Conservation (phyloP, 92 coral and sea anemone genomes). For the Porites evermanni region DNA sequence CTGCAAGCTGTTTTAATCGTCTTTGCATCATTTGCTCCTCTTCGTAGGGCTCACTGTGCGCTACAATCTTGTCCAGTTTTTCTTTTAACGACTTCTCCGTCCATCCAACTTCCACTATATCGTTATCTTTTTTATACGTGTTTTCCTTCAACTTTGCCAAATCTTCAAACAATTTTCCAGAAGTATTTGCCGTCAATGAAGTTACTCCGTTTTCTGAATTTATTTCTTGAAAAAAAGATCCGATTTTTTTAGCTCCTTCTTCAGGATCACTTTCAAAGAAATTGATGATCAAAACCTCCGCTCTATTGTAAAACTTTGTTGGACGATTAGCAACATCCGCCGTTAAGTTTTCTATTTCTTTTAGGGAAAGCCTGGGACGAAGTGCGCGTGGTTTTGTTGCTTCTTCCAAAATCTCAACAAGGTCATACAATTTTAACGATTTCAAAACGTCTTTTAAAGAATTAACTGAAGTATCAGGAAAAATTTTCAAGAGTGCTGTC, state of each 20-base stretch:
- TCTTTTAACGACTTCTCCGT: too few relatives aligned
- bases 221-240: background rate
- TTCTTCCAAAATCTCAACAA: slow-evolving; percentile 3
- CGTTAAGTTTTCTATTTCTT: background rate
- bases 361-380: slow-evolving; percentile 16
- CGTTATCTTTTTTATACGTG: too few relatives aligned
- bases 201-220: background rate
- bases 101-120: too few relatives aligned
- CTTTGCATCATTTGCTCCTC: too few relatives aligned
- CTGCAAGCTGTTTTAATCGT: too few relatives aligned
- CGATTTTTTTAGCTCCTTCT: background rate
- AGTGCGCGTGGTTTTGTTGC: background rate
- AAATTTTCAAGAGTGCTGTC: background rate
- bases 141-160: too few relatives aligned
- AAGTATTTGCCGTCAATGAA: too few relatives aligned
- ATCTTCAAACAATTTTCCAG: too few relatives aligned
- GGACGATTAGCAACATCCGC: too few relatives aligned
- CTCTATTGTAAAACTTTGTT: background rate
- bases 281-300: background rate
- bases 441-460: background rate
- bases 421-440: slow-evolving; percentile 5
- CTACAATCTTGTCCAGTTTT: too few relatives aligned
- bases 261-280: background rate
- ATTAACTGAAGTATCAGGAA: slow-evolving; percentile 30
- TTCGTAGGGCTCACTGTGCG: too few relatives aligned